Conservation (phyloP, 2,888 invertebrate genomes). For the Teleiodes luculella region DNA sequence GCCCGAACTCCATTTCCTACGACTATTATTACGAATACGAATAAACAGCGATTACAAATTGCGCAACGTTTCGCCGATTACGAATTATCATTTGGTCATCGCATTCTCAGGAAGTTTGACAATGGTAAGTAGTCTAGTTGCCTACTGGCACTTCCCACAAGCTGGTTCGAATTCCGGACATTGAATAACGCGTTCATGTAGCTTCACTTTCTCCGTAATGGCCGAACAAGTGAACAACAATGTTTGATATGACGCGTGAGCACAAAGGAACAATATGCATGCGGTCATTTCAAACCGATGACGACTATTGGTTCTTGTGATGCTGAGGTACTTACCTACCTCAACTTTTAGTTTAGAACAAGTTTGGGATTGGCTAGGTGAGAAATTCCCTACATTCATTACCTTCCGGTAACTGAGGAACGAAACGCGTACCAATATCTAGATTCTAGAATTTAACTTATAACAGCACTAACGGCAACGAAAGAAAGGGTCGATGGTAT, state of each 20-base stretch:
- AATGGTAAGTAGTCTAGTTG: conserved; percentile 5
- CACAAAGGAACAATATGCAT: background rate
- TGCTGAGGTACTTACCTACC: too few relatives aligned
- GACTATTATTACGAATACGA: background rate
- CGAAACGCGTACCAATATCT: too few relatives aligned
- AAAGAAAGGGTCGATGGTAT: too few relatives aligned
- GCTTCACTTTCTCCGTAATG: conserved; percentile 11
- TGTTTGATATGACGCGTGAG: background rate
- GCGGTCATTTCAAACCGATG: background rate
- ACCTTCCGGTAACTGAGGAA: too few relatives aligned
- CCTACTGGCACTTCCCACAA: conserved; percentile 9
- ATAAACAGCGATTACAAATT: background rate
- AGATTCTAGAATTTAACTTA: too few relatives aligned
- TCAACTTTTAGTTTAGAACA: too few relatives aligned
- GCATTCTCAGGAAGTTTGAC: conserved; percentile 12
- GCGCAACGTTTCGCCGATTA: background rate
- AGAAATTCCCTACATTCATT: too few relatives aligned
- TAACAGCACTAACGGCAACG: too few relatives aligned
- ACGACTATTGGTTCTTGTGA: too few relatives aligned
- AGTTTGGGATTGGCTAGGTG: too few relatives aligned
- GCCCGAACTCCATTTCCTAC: background rate
- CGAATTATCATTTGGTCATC: conserved; percentile 15
- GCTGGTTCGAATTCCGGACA: conserved; percentile 8
- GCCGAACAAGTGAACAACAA: background rate
- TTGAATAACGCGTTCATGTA: background rate